Conservation (phyloP, 2,888 invertebrate genomes). For the Erebia palarica region DNA sequence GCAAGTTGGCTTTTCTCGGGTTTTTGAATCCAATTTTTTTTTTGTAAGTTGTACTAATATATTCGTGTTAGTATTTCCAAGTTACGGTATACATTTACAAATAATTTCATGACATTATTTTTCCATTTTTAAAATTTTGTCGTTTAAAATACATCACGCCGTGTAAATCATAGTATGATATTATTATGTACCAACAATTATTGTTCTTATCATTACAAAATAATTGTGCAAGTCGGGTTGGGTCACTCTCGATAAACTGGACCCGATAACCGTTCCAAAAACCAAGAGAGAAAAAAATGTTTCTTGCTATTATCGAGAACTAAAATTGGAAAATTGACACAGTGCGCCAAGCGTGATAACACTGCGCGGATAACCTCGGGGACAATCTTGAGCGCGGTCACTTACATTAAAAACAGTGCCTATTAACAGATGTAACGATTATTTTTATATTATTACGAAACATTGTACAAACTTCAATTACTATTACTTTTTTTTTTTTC, state of each 20-base stretch:
- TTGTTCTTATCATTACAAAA: constrained; percentile 59
- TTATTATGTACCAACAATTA: constrained; percentile 48
- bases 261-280: constrained; percentile 59
- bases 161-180: background rate
- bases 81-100: too few relatives aligned
- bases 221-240: constrained; percentile 66
- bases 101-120: too few relatives aligned
- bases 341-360: constrained; percentile 47
- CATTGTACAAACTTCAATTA: background rate
- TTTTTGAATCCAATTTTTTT: too few relatives aligned
- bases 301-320: constrained; percentile 47
- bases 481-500: background rate
- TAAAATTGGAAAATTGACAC: constrained; percentile 48
- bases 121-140: too few relatives aligned
- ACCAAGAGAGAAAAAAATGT: constrained; percentile 53
- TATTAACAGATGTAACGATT: constrained; percentile 7
- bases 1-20: too few relatives aligned
- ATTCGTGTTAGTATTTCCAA: too few relatives aligned
- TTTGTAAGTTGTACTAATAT: too few relatives aligned
- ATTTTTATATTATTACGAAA: background rate
- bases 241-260: constrained; percentile 70
- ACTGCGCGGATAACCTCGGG: constrained; percentile 49
- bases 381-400: constrained; percentile 45
- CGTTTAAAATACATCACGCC: constrained; percentile 10
- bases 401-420: constrained; percentile 39